These are phyloP conservation scores for Empidonax alnorum DNA, from an alignment of 2,113 vertebrate genomes.

Conservation along the genomic window DNA sequence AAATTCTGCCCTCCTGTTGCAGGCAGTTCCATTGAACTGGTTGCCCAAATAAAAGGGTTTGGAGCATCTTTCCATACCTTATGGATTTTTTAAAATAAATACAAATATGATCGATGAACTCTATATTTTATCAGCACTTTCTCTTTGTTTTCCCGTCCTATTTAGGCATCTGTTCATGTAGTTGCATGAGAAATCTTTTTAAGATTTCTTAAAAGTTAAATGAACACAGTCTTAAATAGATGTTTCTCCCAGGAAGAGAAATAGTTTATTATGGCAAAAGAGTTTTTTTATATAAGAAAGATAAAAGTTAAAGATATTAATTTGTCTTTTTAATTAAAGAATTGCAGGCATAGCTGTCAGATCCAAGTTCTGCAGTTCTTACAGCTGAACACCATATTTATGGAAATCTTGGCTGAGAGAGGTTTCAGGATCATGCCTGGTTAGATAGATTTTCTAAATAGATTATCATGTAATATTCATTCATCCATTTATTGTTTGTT, in stretches of 20 bases:
- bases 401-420: background rate
- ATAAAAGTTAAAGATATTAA: background rate
- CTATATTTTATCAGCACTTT: background rate
- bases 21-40: background rate
- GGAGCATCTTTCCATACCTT: background rate
- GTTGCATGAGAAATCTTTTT: background rate
- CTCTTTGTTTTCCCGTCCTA: background rate
- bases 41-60: background rate
- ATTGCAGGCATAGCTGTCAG: background rate
- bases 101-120: background rate
- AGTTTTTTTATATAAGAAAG: background rate
- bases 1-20: background rate
- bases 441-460: constrained; percentile 64
- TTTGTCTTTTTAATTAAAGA: background rate
- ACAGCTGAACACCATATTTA: background rate
- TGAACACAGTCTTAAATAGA: background rate
- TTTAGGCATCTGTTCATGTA: background rate
- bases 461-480: constrained; percentile 35
- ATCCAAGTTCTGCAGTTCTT: background rate
- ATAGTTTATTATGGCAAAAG: background rate
- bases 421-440: background rate
- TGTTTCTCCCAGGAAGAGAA: background rate
- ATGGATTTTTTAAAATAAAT: background rate
- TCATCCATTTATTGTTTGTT: constrained; percentile 68
- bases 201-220: background rate